Conservation (phyloP, 2,888 invertebrate genomes). For the Drosophila nigritarsus region DNA sequence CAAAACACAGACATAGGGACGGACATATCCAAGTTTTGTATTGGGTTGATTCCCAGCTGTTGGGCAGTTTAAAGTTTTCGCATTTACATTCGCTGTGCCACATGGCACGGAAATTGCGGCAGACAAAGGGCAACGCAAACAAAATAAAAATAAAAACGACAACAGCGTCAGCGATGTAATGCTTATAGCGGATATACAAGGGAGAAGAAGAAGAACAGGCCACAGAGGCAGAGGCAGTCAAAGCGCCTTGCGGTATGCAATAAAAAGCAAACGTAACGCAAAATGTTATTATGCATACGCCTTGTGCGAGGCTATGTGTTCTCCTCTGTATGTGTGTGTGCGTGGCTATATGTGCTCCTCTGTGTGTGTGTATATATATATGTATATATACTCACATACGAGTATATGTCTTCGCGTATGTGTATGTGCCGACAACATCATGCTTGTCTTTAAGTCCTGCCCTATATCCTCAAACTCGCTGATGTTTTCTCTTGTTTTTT, state of each 20-base stretch:
- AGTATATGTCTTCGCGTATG: constrained; percentile 13
- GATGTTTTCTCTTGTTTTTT: constrained; percentile 19
- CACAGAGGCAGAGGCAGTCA: constrained; percentile 14
- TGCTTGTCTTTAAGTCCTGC: constrained; percentile 59
- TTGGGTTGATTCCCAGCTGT: constrained; percentile 45
- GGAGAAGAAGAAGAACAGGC: constrained; percentile 7
- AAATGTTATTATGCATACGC: constrained; percentile 79
- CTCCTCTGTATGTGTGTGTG: not conserved
- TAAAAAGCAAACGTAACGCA: constrained; percentile 81
- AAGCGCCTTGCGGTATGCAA: constrained; percentile 78
- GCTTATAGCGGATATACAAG: constrained; percentile 41
- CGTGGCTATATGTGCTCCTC: not conserved
- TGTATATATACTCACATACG: too few species aligned
- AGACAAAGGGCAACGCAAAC: constrained; percentile 48
- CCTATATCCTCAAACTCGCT: constrained; percentile 12
- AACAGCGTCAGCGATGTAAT: constrained; percentile 24
- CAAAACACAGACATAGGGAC: constrained; percentile 34
- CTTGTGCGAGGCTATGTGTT: constrained; percentile 46
- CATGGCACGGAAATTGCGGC: constrained; percentile 70
- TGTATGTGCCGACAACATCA: constrained; percentile 28
- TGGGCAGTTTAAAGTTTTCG: constrained; percentile 78
- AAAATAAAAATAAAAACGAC: constrained; percentile 16
- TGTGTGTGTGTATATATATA: constrained; percentile 7
- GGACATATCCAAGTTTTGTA: constrained; percentile 12
- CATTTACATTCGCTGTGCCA: constrained; percentile 71